These are phyloP conservation scores for Patella vulgata DNA, from an alignment of 1,140 invertebrate species.

Conservation along the genomic window DNA sequence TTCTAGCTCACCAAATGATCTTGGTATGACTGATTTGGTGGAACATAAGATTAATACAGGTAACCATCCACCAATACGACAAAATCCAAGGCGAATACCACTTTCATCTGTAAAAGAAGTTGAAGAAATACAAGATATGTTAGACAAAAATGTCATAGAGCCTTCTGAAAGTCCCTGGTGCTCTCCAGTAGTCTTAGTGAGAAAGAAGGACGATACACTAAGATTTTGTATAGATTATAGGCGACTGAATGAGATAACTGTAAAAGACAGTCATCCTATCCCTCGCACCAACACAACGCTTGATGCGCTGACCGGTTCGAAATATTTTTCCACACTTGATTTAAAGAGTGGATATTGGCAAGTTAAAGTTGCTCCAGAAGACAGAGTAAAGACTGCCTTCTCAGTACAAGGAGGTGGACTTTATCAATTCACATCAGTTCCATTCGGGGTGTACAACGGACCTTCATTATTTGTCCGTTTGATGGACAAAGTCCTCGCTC, in stretches of 20 bases:
- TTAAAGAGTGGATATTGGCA: slow-evolving; percentile 53
- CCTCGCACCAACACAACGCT: slow-evolving; percentile 68
- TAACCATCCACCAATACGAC: no score
- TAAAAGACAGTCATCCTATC: slow-evolving; percentile 69
- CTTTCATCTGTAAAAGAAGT: slow-evolving; percentile 21
- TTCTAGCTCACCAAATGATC: no score
- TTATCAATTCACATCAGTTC: slow-evolving; percentile 24
- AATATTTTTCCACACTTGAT: slow-evolving; percentile 67
- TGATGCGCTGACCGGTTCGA: slow-evolving; percentile 55
- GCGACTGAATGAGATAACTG: slow-evolving; percentile 63
- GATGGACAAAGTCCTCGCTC: slow-evolving; percentile 31
- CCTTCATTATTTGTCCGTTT: slow-evolving; percentile 45
- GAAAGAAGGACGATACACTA: slow-evolving; percentile 42
- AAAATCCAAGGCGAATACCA: no score
- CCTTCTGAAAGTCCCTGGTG: slow-evolving; percentile 19
- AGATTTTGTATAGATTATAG: slow-evolving; percentile 67
- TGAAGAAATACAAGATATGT: slow-evolving; percentile 13
- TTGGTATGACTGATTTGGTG: no score
- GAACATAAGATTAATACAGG: no score
- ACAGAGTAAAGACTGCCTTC: slow-evolving; percentile 57
- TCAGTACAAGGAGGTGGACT: slow-evolving; percentile 14
- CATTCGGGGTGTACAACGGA: slow-evolving; percentile 25
- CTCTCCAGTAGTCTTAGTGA: slow-evolving; percentile 13
- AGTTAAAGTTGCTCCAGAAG: slow-evolving; percentile 42
- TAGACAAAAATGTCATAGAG: slow-evolving; percentile 19